Percentiles rank a stretch among this genome's conserved stretches.
These are phyloP conservation scores for Strigamia maritima DNA, from an alignment of 2,888 invertebrate genomes.

Conservation along the genomic window DNA sequence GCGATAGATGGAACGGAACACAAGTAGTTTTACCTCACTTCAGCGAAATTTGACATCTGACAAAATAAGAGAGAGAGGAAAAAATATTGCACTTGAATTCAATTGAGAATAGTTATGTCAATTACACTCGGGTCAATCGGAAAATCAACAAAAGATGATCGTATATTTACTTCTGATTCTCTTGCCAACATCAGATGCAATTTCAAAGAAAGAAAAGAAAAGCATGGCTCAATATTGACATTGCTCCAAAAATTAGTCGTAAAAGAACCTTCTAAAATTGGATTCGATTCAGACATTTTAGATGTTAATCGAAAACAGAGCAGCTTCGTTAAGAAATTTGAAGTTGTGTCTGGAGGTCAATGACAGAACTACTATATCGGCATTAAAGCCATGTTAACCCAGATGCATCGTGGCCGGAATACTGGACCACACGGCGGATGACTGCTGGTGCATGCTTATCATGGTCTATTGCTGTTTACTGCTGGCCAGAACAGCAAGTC, in stretches of 20 bases:
- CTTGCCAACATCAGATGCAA: background rate
- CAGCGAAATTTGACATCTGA: slow-evolving; percentile 28
- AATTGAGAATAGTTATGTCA: background rate
- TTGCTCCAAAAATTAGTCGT: background rate
- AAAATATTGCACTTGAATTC: background rate
- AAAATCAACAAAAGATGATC: background rate
- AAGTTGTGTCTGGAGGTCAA: too few relatives aligned
- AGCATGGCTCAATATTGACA: background rate
- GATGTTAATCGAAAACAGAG: background rate
- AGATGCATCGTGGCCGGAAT: too few relatives aligned
- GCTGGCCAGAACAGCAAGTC: too few relatives aligned
- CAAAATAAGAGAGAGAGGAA: background rate
- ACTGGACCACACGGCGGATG: too few relatives aligned
- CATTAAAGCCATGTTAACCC: too few relatives aligned
- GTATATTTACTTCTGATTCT: background rate
- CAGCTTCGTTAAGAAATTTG: too few relatives aligned
- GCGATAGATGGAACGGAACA: slow-evolving; percentile 30
- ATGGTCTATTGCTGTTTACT: too few relatives aligned
- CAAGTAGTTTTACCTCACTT: slow-evolving; percentile 23
- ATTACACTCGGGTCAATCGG: background rate
- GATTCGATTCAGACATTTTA: background rate
- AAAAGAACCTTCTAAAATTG: background rate
- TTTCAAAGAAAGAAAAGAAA: background rate
- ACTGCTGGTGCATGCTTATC: too few relatives aligned
- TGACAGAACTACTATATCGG: too few relatives aligned